A percentile compares a stretch with the other conserved stretches of the same genome.
Evolutionary conservation across 2,113 vertebrate species (phyloP).

Genomic region (Jaculus jaculus): DNA sequence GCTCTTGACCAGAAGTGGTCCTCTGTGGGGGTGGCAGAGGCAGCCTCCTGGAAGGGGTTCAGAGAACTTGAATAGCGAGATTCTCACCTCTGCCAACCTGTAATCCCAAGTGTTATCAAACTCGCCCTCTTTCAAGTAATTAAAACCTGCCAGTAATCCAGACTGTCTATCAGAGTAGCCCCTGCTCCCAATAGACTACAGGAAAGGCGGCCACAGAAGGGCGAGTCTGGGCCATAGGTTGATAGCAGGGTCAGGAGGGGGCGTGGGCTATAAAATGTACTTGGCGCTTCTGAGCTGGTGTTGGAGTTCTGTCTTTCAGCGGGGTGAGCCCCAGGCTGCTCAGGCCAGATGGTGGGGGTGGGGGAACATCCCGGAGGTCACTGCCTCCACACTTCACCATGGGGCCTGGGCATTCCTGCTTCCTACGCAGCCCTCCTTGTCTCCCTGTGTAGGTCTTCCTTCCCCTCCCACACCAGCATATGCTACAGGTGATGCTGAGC

Average conservation of each 20-base stretch:
- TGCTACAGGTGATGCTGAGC: background rate
- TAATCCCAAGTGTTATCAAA: background rate
- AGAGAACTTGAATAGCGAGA: background rate
- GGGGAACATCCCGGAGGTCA: background rate
- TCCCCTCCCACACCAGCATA: background rate
- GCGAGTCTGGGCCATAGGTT: background rate
- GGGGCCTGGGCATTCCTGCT: too few species aligned
- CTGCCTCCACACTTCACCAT: background rate
- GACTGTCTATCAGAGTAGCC: background rate
- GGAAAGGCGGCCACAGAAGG: background rate
- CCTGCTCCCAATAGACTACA: background rate
- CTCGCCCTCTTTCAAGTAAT: background rate
- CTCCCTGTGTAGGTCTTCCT: fast-evolving
- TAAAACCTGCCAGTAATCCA: background rate
- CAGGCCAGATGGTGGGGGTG: background rate
- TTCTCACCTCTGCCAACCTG: background rate
- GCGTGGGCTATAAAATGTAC: background rate
- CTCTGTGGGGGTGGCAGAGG: background rate
- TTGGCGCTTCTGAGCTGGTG: background rate
- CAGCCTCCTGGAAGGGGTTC: too few species aligned
- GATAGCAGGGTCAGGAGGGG: too few species aligned
- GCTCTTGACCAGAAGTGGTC: background rate
- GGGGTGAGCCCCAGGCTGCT: background rate
- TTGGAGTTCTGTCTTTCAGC: too few species aligned
- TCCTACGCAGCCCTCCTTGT: background rate